Base-by-base conservation (phyloP, 2,113 vertebrate genomes). In the Rhinolophus sinicus region DNA sequence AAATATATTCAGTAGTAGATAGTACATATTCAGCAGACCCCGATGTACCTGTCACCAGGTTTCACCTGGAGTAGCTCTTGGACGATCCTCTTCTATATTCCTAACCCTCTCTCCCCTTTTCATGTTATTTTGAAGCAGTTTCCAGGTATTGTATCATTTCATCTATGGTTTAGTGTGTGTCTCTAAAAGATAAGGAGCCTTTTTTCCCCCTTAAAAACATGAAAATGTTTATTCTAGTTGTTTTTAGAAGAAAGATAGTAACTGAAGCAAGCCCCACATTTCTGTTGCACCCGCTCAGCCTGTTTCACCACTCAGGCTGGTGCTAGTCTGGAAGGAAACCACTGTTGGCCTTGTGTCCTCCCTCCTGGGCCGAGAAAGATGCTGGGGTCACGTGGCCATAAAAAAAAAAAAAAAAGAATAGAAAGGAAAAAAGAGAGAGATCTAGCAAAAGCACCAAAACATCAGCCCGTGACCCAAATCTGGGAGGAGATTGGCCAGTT, bases 101-200 rank as follows among this genome's bases (percentile, higher is more conserved):
- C 64, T 38, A 12, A 64, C 15, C 21, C 1, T 73, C 1, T 73
- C 21, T 69, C 11, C 54, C 35, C 5, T 54, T 67, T 93, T 78
- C 4, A 0, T 69, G 10, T 83, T 93, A 86, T 95, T 82, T 93
- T 78, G 80, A 97, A 91, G 40, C 3, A 65, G 1, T 96, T 96
- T 52, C 67, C 67, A 89, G 35, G 35, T 69, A 50, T 14, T 3
- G 2, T 86, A 58, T 90, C 35, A 75, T 83, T 88, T 84, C 50
- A 75, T 70, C 50, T 78, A 77, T 73, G 33, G 38, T 81, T 92
- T 40, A 28, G 16, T 77, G 33, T 72, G 7, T 88, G 38, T 95
- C 81, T 96, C 26, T 80, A 85, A 72, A 92, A 92, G 60, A 85
- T 40, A 85, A 69, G 40, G 28, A 92, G 13, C 64, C 33, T 81